Conservation (phyloP, 2,113 vertebrate species). For the Xiphias gladius region DNA sequence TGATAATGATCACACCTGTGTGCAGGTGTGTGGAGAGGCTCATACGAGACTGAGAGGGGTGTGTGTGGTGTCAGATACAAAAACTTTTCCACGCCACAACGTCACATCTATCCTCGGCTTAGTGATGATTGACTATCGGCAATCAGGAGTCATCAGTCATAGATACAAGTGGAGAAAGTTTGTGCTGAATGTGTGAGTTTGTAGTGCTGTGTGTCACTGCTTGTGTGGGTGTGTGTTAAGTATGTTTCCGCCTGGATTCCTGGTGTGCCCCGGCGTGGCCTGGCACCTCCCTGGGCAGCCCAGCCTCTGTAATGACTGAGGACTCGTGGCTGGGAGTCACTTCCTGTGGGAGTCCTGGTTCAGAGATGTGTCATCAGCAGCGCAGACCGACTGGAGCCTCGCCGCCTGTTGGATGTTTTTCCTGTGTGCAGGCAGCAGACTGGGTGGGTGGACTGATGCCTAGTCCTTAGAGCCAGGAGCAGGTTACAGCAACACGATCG, state of each 20-base stretch:
- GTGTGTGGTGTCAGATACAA: slow-evolving; percentile 58
- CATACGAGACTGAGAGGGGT: slow-evolving; percentile 59
- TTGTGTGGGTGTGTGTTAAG: slow-evolving; percentile 44
- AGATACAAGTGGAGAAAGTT: slow-evolving; percentile 15
- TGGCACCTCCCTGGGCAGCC: slow-evolving; percentile 73
- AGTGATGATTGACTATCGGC: slow-evolving; percentile 32
- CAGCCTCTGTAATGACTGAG: slow-evolving; percentile 78
- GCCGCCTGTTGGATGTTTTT: slow-evolving; percentile 63
- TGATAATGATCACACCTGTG: slow-evolving; percentile 84
- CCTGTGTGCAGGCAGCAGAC: slow-evolving; percentile 55
- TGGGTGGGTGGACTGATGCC: slow-evolving; percentile 50
- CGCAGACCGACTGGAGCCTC: slow-evolving; percentile 77
- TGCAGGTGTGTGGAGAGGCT: slow-evolving; percentile 81
- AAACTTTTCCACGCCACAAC: slow-evolving; percentile 40
- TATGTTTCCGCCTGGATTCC: slow-evolving; percentile 50
- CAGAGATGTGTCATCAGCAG: slow-evolving; percentile 80
- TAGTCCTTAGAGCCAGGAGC: slow-evolving; percentile 49
- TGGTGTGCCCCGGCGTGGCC: slow-evolving; percentile 57
- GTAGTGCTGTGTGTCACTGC: slow-evolving; percentile 9
- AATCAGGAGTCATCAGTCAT: slow-evolving; percentile 2
- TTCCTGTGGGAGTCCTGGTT: slow-evolving; percentile 82
- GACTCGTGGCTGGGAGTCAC: slow-evolving; percentile 77
- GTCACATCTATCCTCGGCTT: slow-evolving; percentile 29
- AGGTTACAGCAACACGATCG: slow-evolving; percentile 49
- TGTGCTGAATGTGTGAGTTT: slow-evolving; percentile 16